Evolutionary conservation across 2,797 vertebrate genomes (phyloP), one percentile per base, ranked within the genome.

Genomic region (Karalla daura): DNA sequence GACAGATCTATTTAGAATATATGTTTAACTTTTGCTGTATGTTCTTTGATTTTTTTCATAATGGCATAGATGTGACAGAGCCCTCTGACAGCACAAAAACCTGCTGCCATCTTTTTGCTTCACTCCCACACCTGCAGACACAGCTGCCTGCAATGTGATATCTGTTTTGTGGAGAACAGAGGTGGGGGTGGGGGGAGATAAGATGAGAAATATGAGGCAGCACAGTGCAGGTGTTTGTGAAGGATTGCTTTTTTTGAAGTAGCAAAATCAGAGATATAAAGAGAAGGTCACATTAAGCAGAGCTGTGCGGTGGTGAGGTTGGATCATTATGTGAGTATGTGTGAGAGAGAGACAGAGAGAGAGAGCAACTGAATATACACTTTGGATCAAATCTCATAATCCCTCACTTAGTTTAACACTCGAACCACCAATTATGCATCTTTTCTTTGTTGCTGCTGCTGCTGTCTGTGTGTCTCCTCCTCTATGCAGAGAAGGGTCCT

Each of bases 21-120:
- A 49, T 56, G 15, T 59, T 41, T n/a, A n/a, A n/a, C n/a, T 39
- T 43, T 18, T 50, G 5, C 28, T 18, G n/a, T 18, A n/a, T 40
- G 67, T 85, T 21, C 3, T 39, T 27, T n/a, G n/a, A n/a, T n/a
- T 47, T 51, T 20, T 61, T 20, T 14, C 9, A 80, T 69, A 83
- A 81, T 63, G 43, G 43, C 67, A 87, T 73, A 28, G 39, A 64
- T 50, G 64, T 44, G 61, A 66, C 62, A 41, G 55, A 70, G 74
- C 64, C 75, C 63, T 88, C 70, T 65, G 70, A 80, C 78, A 79
- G 70, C 70, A 64, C 24, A 75, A 52, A 69, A 61, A 76, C 75
- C 70, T 59, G 66, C 44, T 45, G 27, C 45, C 64, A 70, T 63
- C 43, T 70, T 79, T n/a, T 63, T 40, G 32, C 41, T 68, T 67